Base-by-base conservation (phyloP, 2,888 invertebrate species). In the Dolichopus griseipennis region DNA sequence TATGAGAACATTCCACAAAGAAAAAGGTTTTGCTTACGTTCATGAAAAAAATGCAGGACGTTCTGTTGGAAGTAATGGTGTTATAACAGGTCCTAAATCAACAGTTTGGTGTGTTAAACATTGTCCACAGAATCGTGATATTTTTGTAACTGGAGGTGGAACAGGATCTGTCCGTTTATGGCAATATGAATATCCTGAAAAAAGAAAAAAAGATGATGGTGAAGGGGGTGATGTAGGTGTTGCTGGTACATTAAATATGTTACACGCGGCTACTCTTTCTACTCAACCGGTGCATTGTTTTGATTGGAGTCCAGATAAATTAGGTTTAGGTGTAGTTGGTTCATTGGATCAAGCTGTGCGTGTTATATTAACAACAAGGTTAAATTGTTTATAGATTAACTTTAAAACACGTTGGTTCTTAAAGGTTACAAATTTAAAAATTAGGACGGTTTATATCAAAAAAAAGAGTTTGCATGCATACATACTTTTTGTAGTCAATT, bases 101-200 rank as follows among this genome's bases (percentile, higher is more conserved):
- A 97, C 97, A 0, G 87, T 97, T 37, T 97, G 97, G 97, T 83
- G 88, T 34, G 90, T 87, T 0, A 87, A 88, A 61, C 97, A 97
- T 83, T 80, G 96, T 66, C 97, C 97, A 0, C 97, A 97, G 80
- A 96, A 97, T 79, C 84, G 97, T 67, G 97, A 97, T 77, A 81
- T 97, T 22, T 97, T 97, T 77, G 85, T 92, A 75, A 95, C 96
- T 0, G 89, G 91, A 70, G 94, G 96, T 3, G 97, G 97, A 0
- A 88, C 88, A 72, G 97, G 97, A 9, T 90, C 93, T n/a, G 79
- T 96, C 21, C 88, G 90, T 71, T 83, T 97, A n/a, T 97, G 97
- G 97, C 93, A 95, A 84, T 97, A 97, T 91, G 84, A 87, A 70
- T 97, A 97, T 78, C 97, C 97, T 0, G 86, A 87, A 10, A 88